Base-by-base conservation (phyloP, 1,140 invertebrate genomes). In the Hypsibius dujardini region DNA sequence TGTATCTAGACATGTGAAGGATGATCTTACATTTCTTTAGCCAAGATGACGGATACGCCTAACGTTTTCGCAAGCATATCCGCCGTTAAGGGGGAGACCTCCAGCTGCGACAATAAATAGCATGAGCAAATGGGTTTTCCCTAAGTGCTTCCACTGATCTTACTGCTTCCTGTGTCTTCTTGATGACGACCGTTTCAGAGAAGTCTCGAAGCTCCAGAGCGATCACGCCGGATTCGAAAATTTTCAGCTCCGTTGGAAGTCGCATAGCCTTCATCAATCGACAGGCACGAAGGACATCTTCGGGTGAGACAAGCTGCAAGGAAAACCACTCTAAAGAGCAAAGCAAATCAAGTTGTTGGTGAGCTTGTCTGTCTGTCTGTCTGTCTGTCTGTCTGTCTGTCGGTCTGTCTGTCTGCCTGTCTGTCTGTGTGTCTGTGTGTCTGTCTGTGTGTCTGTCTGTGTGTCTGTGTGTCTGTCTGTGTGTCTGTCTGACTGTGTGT, bases 221-320 rank as follows among this genome's bases (percentile, higher is more conserved):
- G 82, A 87, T 88, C 2, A 94, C 90, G 40, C 92, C 92, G 78
- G 89, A 92, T 46, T 90, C 89, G 82, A 95, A 95, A 74, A 85
- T 84, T 73, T 87, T 84, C 46, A 95, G 79, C 71, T 75, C 89
- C 80, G 83, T 78, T 80, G 77, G 90, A 77, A 78, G 80, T 76
- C 77, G 84, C 79, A 81, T 85, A 76, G 78, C 83, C 78, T 82
- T 84, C 79, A 85, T 76, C 75, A 85, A 83, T 71, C 78, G 75
- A 81, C 92, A 94, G 56, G 92, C 92, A 81, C 89, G 87, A n/a
- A 95, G 80, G 74, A 96, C 82, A 84, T 97, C 94, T 80, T 95
- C 92, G 0, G 93, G 92, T 2, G 93, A 95, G 50, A 96, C 80
- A 2, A 96, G 82, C 81, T 95, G 87, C 59, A 93, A 74, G 72